phyloP scores from a whole-genome alignment of 2,113 vertebrate genomes.

The Acrocephalus kingi region DNA sequence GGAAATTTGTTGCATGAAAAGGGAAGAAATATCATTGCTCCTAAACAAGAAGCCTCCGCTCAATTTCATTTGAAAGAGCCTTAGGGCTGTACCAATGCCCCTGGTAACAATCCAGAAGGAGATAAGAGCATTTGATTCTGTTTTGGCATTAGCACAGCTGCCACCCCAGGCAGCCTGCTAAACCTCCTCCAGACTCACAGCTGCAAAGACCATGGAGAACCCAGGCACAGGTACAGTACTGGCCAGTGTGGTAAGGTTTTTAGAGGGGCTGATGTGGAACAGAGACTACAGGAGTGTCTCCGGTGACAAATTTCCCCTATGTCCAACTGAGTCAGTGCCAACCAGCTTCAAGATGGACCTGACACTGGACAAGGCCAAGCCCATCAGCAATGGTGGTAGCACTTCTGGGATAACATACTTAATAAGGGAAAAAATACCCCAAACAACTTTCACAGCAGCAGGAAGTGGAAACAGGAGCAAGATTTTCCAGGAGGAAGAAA shows the following conservation, averaged over 20 bases:
- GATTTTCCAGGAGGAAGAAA: neutral
- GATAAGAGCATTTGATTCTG: neutral
- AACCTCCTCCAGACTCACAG: neutral
- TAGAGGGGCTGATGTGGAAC: too few relatives aligned
- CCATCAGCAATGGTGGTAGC: neutral
- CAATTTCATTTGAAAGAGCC: neutral
- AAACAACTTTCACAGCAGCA: neutral
- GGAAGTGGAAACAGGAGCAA: neutral
- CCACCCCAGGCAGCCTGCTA: neutral
- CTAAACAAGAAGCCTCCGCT: neutral
- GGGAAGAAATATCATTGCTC: neutral
- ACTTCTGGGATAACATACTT: neutral
- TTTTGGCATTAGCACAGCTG: neutral
- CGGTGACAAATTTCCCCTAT: neutral
- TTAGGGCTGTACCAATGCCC: neutral
- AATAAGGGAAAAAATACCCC: rapidly evolving
- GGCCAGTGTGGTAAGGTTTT: neutral
- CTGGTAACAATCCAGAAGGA: neutral
- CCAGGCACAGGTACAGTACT: neutral
- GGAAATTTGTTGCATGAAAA: neutral
- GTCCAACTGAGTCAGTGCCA: neutral
- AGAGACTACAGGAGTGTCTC: neutral
- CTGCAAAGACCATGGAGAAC: neutral
- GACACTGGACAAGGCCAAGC: neutral
- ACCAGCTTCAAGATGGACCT: neutral